Base-by-base conservation (phyloP, 1,140 invertebrate species). In the Aphis gossypii region DNA sequence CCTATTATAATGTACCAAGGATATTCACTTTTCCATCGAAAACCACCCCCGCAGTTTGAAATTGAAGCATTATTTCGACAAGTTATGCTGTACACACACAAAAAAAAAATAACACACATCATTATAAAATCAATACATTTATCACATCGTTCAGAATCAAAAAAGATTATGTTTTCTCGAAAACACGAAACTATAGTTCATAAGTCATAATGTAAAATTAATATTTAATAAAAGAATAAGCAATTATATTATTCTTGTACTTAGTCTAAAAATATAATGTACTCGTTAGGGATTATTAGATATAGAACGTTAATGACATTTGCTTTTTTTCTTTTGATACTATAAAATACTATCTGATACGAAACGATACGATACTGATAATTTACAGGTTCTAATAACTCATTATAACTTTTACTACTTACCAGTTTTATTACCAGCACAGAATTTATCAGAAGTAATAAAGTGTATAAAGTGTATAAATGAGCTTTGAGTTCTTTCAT, bases 371-470 rank as follows among this genome's bases (percentile, higher is more conserved):
- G 38, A 41, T 41, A 41, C 3, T 2, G 1, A 41, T 41, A 3
- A 14, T 51, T 18, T 51, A 18, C 48, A 0, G 11, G 14, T 51
- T 18, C 2, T 18, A 76, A n/a, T n/a, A 4, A 76, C 30, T 23
- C 14, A 68, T 76, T 76, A 18, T 76, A 76, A n/a, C 14, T n/a
- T 76, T n/a, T 14, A 86, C n/a, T 48, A 25, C 60, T 46, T 35
- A 92, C 90, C 90, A 2, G 18, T 35, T 54, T 35, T 35, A 48
- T 46, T 83, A 48, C 46, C 46, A 0, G 90, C 68, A 8, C 90
- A 92, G 35, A 92, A 92, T 92, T 92, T 92, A 51, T 92, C 90
- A 14, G 6, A 6, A 23, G 68, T 83, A 25, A 92, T n/a, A 5
- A 35, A 92, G 18, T 30, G 1, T 1, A 92, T n/a, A 5, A 35